Evolutionary conservation across 2,113 vertebrate species (phyloP), one percentile per base, ranked within the genome.

Genomic region (Hippocampus zosterae): DNA sequence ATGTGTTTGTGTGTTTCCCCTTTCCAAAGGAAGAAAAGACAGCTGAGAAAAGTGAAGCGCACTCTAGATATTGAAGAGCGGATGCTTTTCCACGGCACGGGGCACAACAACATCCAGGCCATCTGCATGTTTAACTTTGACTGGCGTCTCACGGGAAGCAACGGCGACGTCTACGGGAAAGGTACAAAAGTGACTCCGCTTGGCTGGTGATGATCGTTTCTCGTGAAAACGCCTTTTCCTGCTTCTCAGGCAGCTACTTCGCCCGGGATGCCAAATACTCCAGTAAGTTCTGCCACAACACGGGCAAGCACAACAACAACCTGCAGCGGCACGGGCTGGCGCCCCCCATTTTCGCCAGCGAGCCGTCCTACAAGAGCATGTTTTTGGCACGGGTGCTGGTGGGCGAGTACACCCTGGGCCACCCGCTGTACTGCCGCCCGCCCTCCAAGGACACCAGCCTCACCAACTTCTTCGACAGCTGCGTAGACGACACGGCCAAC

Each of bases 51-150:
- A 84, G 95, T 95, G 57, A 95, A 95, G 83, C 93, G 93, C 59
- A 87, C 78, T 7, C 13, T 89, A 73, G 88, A 92, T 37, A 94
- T 98, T 76, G 94, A 98, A 57, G 97, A 99, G 70, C 93, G 94
- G 70, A 96, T 97, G 95, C 86, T 99, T 3, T 99, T 99, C 86
- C 97, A 99, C 1, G 97, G 97, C n/a, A 99, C 97, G 44, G 95
- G 94, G 82, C 93, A 93, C 85, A 96, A 94, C 82, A 97, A 97
- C 88, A 93, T 99, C 67, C 94, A 95, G 86, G 95, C 96, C 65
- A 99, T 99, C 84, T 99, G 97, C 80, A 95, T 94, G 63, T 95
- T 98, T 85, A 99, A 99, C 85, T 99, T 99, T 86, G 97, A 99
- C 83, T 98, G 96, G 95, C 91, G 97, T 78, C 93, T 99, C 78